Conservation (phyloP, 2,113 vertebrate genomes). For the Lampris incognitus region DNA sequence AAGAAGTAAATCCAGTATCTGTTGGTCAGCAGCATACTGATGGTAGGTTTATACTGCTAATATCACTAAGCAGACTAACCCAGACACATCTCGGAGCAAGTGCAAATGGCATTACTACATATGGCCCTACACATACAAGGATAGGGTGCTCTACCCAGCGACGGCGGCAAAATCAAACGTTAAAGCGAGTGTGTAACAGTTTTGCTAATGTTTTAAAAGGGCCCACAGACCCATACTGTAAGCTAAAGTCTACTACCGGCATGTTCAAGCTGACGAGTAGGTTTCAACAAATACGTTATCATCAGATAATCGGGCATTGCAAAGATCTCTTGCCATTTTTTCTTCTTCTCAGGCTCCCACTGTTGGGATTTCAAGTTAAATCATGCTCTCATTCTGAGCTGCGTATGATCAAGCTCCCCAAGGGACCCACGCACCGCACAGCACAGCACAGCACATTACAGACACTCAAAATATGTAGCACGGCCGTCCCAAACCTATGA, state of each 20-base stretch:
- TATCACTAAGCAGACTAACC: not conserved
- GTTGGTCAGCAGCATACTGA: too few species aligned
- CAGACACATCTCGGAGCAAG: not conserved
- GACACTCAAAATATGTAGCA: slow-evolving; percentile 46
- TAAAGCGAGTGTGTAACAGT: not conserved
- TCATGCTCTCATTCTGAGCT: slow-evolving; percentile 45
- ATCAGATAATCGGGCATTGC: slow-evolving; percentile 34
- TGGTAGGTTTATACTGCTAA: not conserved
- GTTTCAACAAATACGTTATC: slow-evolving; percentile 26
- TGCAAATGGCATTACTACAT: not conserved
- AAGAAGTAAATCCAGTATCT: not conserved
- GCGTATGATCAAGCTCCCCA: slow-evolving; percentile 40
- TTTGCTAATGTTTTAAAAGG: slow-evolving; percentile 5
- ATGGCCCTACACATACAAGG: slow-evolving; percentile 5
- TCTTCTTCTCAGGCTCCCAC: slow-evolving; percentile 23
- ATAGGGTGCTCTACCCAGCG: not conserved
- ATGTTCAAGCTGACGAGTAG: not conserved
- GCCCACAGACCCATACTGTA: not conserved
- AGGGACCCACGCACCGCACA: slow-evolving; percentile 39
- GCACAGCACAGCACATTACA: slow-evolving; percentile 26
- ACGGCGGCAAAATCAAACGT: not conserved
- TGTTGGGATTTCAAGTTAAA: slow-evolving; percentile 52
- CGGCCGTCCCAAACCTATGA: slow-evolving; percentile 39
- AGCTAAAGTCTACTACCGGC: not conserved
- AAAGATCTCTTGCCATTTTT: slow-evolving; percentile 24